phyloP scores from a whole-genome alignment of 2,797 vertebrate species.

The Danio tinwini region DNA sequence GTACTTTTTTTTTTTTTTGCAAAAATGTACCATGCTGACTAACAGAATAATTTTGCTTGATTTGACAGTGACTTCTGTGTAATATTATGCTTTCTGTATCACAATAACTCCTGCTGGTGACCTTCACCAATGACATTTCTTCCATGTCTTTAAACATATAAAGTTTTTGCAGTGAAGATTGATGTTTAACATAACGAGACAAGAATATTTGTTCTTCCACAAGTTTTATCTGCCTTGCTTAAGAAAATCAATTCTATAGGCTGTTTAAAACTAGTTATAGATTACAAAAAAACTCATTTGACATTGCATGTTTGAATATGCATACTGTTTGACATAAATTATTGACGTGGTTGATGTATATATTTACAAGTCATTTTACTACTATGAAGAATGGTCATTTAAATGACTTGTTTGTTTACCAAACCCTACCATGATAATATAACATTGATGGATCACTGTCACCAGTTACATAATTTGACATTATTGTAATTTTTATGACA shows the following conservation, averaged over 20 bases:
- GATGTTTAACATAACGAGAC: background rate
- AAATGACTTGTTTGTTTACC: background rate
- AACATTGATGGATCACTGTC: background rate
- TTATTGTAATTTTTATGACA: background rate
- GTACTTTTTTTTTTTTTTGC: too few species aligned
- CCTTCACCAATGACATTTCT: too few species aligned
- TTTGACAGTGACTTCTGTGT: background rate
- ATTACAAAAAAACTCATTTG: background rate
- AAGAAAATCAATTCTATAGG: background rate
- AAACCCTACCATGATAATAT: background rate
- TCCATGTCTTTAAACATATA: too few species aligned
- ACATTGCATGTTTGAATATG: background rate
- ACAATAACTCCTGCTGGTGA: background rate
- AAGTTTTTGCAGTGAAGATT: background rate
- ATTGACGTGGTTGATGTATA: background rate
- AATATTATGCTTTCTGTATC: background rate
- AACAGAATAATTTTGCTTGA: background rate
- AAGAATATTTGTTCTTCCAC: background rate
- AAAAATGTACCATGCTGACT: background rate
- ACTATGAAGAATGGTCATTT: slow-evolving; percentile 6
- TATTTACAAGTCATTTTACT: background rate
- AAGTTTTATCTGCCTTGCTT: background rate
- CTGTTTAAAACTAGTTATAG: slow-evolving; percentile 4
- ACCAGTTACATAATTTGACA: background rate
- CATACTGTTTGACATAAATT: slow-evolving; percentile 10